Base-by-base conservation (phyloP, 2,113 vertebrate species). In the Tachysurus fulvidraco region DNA sequence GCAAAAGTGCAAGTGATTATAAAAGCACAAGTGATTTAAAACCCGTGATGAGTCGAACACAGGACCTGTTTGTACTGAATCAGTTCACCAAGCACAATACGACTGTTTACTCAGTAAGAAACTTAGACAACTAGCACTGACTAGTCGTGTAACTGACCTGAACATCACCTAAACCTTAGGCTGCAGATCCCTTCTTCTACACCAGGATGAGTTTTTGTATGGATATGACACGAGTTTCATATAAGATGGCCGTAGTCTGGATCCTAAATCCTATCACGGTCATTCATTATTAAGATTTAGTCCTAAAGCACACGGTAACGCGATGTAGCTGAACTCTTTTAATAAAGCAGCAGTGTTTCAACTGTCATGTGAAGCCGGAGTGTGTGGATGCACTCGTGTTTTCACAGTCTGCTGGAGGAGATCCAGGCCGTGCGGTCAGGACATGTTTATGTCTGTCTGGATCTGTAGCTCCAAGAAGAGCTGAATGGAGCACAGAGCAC, bases 361-460 rank as follows among this genome's bases (percentile, higher is more conserved):
- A 1, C 44, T 30, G 57, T 62, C 59, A 52, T 17, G 67, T 21
- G 14, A 21, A 60, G 52, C 59, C 50, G 21, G 57, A 11, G 74
- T 36, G 71, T 76, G 55, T 62, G 55, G 71, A 60, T 52, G 82
- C 85, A 57, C 87, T 84, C 4, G 78, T 87, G 89, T 91, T 88
- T 86, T 55, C 87, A 77, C 83, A 65, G 85, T 84, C 80, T 25
- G 83, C 86, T 92, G 90, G 91, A 87, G 41, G 41, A 57, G 30
- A 52, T 85, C 90, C 90, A 83, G 79, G 28, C 50, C 8, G 12
- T 89, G 91, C 73, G 91, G 91, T 91, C 67, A 65, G 84, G 77
- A 82, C 86, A 64, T 92, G 91, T 92, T 92, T 92, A 91, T 83
- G 73, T 92, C 91, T 91, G 91, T 91, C 91, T 91, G 91, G 89